Evolutionary conservation across 2,797 vertebrate genomes (phyloP).

Genomic region (Macrochelys suwanniensis): DNA sequence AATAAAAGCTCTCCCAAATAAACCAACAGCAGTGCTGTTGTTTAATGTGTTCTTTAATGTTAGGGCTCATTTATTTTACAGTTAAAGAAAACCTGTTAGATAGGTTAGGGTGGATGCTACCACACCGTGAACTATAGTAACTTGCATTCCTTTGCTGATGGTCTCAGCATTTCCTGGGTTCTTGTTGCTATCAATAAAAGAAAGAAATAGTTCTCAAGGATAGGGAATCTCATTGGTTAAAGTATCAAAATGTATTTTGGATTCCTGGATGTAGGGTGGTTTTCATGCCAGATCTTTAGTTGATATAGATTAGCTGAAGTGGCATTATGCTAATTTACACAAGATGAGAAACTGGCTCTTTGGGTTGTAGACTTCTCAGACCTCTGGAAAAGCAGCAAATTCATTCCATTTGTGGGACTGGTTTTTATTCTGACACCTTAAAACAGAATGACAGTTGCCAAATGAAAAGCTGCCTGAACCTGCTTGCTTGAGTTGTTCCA

Average conservation of each 20-base stretch:
- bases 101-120: conserved; percentile 29
- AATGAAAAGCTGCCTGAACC: conserved; percentile 11
- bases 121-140: conserved; percentile 15
- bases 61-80: conserved; percentile 37
- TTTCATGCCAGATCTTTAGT: neutral
- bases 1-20: conserved; percentile 50
- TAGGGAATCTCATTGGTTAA: conserved; percentile 14
- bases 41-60: conserved; percentile 5
- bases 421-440: conserved; percentile 3
- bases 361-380: neutral
- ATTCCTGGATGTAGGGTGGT: neutral
- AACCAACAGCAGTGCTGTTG: conserved; percentile 34
- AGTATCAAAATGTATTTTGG: conserved; percentile 7
- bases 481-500: neutral
- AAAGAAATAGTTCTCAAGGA: conserved; percentile 15
- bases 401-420: neutral
- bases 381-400: neutral
- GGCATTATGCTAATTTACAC: neutral
- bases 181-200: neutral
- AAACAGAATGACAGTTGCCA: conserved; percentile 35
- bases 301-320: neutral
- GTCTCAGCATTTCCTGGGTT: conserved; percentile 17
- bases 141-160: conserved; percentile 45
- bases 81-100: conserved; percentile 58
- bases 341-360: neutral